Base-by-base conservation (phyloP, 1,140 invertebrate species). In the Thereuonema tuberculata region DNA sequence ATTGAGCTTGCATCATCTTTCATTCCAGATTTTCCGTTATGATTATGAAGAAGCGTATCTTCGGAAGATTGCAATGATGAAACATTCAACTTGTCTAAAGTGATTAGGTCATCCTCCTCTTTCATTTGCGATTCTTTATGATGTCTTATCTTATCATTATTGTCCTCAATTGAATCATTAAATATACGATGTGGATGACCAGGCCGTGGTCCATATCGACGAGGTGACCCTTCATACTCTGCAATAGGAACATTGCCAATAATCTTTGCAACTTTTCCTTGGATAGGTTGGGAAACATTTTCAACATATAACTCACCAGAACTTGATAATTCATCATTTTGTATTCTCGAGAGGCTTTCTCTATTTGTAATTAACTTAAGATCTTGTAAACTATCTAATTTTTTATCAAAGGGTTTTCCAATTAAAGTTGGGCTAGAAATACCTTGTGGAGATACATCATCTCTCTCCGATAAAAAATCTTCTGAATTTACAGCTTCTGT, bases 201-300 rank as follows among this genome's bases (percentile, higher is more conserved):
- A 63, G 74, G 73, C 21, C 78, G 71, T 29, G 83, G 76, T 1
- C 89, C 89, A 71, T 93, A 93, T 63, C 90, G 80, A 63, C 88
- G 78, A 2, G 90, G 91, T 37, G 89, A 93, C 23, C 88, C 89
- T 63, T 92, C 89, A 72, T 94, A 94, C 66, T 93, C 87, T 31
- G 87, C 87, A 66, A 92, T 91, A 15, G 87, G 87, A 64, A 92
- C 74, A 74, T 84, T 86, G 24, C 89, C 90, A 70, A 93, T 93
- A 54, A 91, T 81, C 64, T 86, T 81, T 50, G 84, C 79, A 12
- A 86, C 64, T 27, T 58, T 59, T 47, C 66, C 54, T 50, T 5
- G 5, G 17, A 9, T 12, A 37, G 26, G 12, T 29, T 27, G 3
- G 24, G 46, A 9, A 21, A 23, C 15, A 23, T 31, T 15, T 59